phyloP scores from a whole-genome alignment of 1,140 invertebrate species.

The Danaus melanippus region DNA sequence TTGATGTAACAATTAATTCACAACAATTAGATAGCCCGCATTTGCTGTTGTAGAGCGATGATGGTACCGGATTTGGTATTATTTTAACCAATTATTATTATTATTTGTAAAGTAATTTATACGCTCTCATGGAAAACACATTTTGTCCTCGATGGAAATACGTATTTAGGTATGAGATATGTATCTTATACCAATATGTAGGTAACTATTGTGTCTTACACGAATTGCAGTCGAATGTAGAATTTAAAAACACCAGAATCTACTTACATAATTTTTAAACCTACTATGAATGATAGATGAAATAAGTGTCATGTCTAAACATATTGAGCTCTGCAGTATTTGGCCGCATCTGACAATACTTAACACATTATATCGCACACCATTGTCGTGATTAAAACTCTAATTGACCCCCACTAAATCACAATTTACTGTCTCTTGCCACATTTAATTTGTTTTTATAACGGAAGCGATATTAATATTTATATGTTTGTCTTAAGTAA shows the following conservation, averaged over 20 bases:
- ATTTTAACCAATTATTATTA: neutral
- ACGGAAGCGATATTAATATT: constrained; percentile 14
- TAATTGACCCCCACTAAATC: constrained; percentile 68
- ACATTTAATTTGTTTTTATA: constrained; percentile 42
- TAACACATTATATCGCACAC: constrained; percentile 55
- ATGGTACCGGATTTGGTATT: constrained; percentile 8
- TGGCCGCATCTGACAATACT: constrained; percentile 42
- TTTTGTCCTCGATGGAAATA: neutral
- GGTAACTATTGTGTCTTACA: too few species aligned
- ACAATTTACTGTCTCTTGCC: constrained; percentile 57
- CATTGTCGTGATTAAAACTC: constrained; percentile 67
- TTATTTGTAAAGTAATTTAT: constrained; percentile 6
- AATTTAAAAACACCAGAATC: too few species aligned
- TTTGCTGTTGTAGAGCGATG: constrained; percentile 34
- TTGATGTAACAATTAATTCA: constrained; percentile 71
- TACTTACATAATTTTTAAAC: neutral
- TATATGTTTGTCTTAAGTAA: neutral
- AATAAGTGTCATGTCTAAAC: constrained; percentile 15
- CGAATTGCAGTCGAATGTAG: too few species aligned
- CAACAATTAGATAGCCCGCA: constrained; percentile 68
- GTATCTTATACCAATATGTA: too few species aligned
- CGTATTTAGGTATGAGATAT: too few species aligned
- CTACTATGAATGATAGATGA: neutral
- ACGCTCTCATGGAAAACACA: neutral
- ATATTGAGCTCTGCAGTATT: constrained; percentile 32